These are phyloP conservation scores for Cardinalis cardinalis DNA, from an alignment of 2,113 vertebrate species.

Conservation along the genomic window DNA sequence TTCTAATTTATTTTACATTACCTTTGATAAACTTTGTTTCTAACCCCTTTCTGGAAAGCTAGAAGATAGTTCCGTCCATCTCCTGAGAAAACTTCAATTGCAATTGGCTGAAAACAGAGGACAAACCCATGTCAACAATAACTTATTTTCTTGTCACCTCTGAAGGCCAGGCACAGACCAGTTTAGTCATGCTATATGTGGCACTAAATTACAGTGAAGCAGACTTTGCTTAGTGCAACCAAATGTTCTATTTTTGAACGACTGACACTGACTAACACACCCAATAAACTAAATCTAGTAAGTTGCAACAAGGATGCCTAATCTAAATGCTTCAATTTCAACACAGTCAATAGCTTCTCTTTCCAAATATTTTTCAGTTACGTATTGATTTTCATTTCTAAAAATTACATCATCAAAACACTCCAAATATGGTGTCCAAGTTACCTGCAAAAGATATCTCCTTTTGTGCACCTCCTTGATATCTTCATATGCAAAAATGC, in stretches of 20 bases:
- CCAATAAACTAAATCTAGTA: not conserved
- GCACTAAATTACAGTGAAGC: not conserved
- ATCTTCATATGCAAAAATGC: constrained; percentile 97
- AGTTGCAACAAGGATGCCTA: not conserved
- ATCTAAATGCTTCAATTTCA: not conserved
- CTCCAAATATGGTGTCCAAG: not conserved
- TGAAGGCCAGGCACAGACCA: not conserved
- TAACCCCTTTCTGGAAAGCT: constrained; percentile 94
- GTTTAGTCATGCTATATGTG: not conserved
- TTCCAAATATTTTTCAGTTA: not conserved
- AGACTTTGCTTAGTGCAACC: not conserved
- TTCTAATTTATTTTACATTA: constrained; percentile 49
- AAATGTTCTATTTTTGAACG: not conserved
- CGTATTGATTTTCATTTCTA: not conserved
- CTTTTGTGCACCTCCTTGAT: constrained; percentile 98
- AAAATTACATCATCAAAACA: fast-evolving
- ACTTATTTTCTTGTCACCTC: not conserved
- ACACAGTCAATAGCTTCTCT: not conserved
- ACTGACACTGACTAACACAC: not conserved
- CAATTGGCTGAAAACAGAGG: constrained; percentile 84
- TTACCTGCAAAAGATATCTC: constrained; percentile 94
- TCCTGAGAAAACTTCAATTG: constrained; percentile 97
- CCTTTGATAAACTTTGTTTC: constrained; percentile 99
- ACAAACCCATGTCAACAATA: not conserved
- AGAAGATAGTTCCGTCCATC: constrained; percentile 96